Evolutionary conservation across 2,888 invertebrate genomes (phyloP).

Genomic region (Andrena trimmerana): DNA sequence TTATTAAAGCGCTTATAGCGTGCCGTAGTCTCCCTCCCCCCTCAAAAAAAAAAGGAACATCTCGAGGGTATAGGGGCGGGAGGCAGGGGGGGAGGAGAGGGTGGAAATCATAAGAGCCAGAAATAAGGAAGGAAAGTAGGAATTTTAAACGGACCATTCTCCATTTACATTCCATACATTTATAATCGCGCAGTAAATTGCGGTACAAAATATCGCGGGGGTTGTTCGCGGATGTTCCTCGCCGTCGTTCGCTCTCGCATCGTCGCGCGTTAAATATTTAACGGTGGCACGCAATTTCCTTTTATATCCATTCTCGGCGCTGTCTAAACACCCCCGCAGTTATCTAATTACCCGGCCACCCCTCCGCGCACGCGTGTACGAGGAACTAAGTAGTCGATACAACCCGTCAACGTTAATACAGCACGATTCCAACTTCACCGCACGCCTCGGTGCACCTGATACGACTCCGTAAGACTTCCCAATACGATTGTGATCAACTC

Average conservation of each 20-base stretch:
- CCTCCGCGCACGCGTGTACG: too few species aligned
- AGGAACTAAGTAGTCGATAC: too few species aligned
- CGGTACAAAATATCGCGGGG: constrained; percentile 41
- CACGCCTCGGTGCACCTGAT: too few species aligned
- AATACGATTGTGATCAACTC: too few species aligned
- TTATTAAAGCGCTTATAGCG: constrained; percentile 76
- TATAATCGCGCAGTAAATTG: constrained; percentile 54
- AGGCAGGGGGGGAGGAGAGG: too few species aligned
- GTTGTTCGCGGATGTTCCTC: neutral
- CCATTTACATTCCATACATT: constrained; percentile 62
- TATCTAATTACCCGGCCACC: too few species aligned
- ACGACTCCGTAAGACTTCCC: too few species aligned
- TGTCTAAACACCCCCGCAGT: neutral
- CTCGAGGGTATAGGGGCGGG: neutral
- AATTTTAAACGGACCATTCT: constrained; percentile 45
- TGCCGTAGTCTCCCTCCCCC: constrained; percentile 26
- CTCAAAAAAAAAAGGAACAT: constrained; percentile 37
- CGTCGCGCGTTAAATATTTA: constrained; percentile 12
- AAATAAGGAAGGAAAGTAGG: constrained; percentile 32
- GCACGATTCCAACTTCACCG: too few species aligned
- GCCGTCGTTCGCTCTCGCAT: neutral
- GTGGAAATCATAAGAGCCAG: constrained; percentile 16
- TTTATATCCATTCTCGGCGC: neutral
- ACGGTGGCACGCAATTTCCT: neutral
- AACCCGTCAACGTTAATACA: too few species aligned